Base-by-base conservation (phyloP, 2,888 invertebrate species). In the Stenodema calcarata region DNA sequence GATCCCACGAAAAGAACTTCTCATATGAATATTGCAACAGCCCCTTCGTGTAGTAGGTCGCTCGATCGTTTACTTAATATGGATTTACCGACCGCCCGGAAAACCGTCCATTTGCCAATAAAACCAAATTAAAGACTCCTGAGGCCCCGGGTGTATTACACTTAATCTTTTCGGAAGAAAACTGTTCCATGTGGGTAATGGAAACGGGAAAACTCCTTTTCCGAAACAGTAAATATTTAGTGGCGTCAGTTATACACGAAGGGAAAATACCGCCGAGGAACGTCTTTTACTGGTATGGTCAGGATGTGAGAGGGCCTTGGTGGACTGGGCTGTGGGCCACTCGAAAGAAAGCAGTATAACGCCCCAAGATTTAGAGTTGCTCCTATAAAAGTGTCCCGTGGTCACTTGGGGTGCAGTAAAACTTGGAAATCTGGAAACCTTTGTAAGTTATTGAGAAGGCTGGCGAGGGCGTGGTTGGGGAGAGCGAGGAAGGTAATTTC, bases 331-430 rank as follows among this genome's bases (percentile, higher is more conserved):
- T n/a, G n/a, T n/a, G n/a, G 30, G 35, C 28, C 28, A 9, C 81
- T 69, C 30, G 69, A 35, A 69, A 82, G 82, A 42, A 42, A 69
- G 82, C 82, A 82, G 82, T 82, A 82, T 82, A 82, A 82, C 82
- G 80, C 28, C 35, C 30, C 62, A 23, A 82, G 82, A 82, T 82
- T 82, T 82, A 82, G 82, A 62, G 69, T 16, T 14, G 14, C 85
- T 76, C 76, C 85, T 85, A 85, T 85, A 85, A 85, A 85, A 85
- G 85, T 85, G 85, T 85, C 85, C 75, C 54, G 75, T 14, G 85
- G 85, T 85, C 85, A 85, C 85, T 85, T 85, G 85, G 85, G 85
- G 85, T 35, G 85, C 54, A 76, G 75, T 85, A 85, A 85, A 62
- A 76, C 76, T 85, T 85, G 85, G 85, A 85, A 85, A 85, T 85